Percentiles rank a stretch among this genome's conserved stretches.
These are phyloP conservation scores for Pomatostomus ruficeps DNA, from an alignment of 2,113 vertebrate species.

Conservation along the genomic window DNA sequence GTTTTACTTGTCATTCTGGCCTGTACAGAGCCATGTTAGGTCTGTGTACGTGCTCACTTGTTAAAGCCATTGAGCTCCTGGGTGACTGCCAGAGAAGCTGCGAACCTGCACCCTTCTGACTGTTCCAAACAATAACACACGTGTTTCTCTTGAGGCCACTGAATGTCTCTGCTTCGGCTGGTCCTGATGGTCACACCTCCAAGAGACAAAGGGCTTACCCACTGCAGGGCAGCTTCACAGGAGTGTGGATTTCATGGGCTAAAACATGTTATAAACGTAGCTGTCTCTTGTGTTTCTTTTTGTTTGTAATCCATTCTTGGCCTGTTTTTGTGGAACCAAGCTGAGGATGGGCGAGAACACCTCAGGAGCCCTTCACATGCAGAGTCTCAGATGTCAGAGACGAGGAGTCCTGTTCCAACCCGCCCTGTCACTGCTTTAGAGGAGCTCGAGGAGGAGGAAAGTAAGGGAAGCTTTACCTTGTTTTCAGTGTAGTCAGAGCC, in stretches of 20 bases:
- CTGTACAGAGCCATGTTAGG: not conserved
- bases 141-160: not conserved
- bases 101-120: rapidly evolving
- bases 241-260: not conserved
- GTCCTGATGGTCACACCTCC: not conserved
- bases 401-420: not conserved
- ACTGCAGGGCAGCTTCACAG: not conserved
- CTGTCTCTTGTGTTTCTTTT: not conserved
- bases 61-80: not conserved
- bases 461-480: constrained; percentile 71
- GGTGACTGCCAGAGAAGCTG: not conserved
- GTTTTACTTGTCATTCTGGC: not conserved
- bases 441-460: constrained; percentile 85
- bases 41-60: not conserved
- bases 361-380: constrained; percentile 40
- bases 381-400: constrained; percentile 59
- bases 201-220: not conserved
- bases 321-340: constrained; percentile 49
- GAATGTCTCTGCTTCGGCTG: not conserved
- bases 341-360: constrained; percentile 73
- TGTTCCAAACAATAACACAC: not conserved
- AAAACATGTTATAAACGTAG: not conserved
- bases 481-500: not conserved
- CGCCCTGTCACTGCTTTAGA: constrained; percentile 65
- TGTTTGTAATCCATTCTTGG: not conserved